Conservation (phyloP, 2,888 invertebrate genomes). For the Coelinius sp. region DNA sequence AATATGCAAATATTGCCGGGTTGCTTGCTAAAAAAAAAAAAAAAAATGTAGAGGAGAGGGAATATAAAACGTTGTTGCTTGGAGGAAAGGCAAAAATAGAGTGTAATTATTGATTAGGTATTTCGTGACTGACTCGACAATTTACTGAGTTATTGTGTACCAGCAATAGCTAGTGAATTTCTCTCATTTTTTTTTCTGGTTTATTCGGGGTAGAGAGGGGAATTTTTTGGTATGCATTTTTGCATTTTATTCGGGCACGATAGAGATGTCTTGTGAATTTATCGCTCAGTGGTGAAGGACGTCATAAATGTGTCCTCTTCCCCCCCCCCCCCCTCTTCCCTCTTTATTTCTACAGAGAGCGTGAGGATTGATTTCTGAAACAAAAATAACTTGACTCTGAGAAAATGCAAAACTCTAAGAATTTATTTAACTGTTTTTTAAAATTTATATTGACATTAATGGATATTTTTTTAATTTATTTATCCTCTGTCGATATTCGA, state of each 20-base stretch:
- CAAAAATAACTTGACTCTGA: neutral
- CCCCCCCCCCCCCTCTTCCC: neutral
- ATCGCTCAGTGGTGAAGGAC: constrained; percentile 48
- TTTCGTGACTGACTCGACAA: constrained; percentile 61
- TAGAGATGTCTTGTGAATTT: constrained; percentile 58
- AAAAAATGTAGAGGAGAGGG: constrained; percentile 40
- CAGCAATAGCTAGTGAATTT: constrained; percentile 27
- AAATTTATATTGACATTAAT: neutral
- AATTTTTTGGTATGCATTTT: neutral
- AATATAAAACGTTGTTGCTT: constrained; percentile 52
- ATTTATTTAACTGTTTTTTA: neutral
- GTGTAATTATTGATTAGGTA: constrained; percentile 68
- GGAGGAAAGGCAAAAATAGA: constrained; percentile 48
- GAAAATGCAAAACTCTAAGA: neutral
- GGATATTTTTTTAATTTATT: neutral
- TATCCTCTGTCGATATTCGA: neutral
- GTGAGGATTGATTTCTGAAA: neutral
- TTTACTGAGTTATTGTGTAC: constrained; percentile 33
- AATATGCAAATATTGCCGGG: constrained; percentile 67
- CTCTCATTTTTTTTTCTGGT: constrained; percentile 27
- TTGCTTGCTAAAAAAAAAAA: constrained; percentile 22
- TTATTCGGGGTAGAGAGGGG: constrained; percentile 27
- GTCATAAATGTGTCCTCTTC: constrained; percentile 49
- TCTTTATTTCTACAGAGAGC: neutral
- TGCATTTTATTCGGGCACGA: constrained; percentile 33